Percentiles rank a stretch among this genome's conserved stretches.
phyloP scores from a whole-genome alignment of 1,140 invertebrate genomes.

The Achroia grisella region DNA sequence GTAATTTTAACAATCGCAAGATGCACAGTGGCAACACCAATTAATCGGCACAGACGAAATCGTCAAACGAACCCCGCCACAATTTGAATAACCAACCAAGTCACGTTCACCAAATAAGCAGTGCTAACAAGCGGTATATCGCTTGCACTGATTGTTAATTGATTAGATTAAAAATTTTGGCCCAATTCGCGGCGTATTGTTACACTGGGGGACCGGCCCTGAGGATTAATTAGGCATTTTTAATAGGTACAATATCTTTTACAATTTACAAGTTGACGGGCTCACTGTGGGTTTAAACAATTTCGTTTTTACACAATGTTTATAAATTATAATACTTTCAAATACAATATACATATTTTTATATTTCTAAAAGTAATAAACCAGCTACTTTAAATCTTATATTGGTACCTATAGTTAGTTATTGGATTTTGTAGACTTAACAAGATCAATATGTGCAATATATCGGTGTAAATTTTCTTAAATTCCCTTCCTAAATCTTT shows the following conservation, averaged over 20 bases:
- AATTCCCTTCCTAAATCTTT: slow-evolving; percentile 32
- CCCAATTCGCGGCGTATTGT: slow-evolving; percentile 57
- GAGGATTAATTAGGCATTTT: slow-evolving; percentile 54
- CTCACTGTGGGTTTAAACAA: slow-evolving; percentile 14
- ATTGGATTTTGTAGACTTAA: no score
- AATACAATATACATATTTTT: background rate
- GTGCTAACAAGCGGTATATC: slow-evolving; percentile 69
- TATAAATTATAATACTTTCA: no score
- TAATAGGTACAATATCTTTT: slow-evolving; percentile 54
- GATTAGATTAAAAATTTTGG: slow-evolving; percentile 71
- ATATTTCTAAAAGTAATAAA: no score
- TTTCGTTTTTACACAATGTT: slow-evolving; percentile 11
- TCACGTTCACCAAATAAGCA: slow-evolving; percentile 69
- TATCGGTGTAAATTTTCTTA: slow-evolving; percentile 23
- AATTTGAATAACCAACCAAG: slow-evolving; percentile 58
- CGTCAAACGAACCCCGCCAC: slow-evolving; percentile 47
- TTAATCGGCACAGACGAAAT: slow-evolving; percentile 49
- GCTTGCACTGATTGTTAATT: slow-evolving; percentile 73
- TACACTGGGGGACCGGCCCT: slow-evolving; percentile 30
- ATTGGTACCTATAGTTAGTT: background rate
- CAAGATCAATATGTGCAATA: slow-evolving; percentile 13
- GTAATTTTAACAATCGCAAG: slow-evolving; percentile 4
- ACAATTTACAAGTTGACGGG: slow-evolving; percentile 56
- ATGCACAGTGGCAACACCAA: slow-evolving; percentile 32
- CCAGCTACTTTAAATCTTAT: no score